A percentile compares a stretch with the other conserved stretches of the same genome.
Conservation (phyloP, 2,797 vertebrate species). For the Poeciliopsis gracilis region DNA sequence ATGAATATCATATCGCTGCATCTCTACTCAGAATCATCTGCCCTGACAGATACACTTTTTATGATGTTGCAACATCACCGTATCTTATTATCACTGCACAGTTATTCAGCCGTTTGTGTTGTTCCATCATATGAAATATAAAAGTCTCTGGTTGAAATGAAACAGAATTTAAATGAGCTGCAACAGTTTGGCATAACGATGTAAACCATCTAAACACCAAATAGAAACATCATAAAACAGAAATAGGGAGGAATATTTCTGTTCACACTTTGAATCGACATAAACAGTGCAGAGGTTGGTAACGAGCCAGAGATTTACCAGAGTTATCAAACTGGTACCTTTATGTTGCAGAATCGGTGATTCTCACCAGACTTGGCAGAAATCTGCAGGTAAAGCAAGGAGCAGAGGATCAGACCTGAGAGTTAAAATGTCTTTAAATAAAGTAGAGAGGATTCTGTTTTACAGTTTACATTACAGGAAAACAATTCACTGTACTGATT, state of each 20-base stretch:
- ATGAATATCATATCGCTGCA: too few relatives aligned
- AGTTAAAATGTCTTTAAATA: not conserved
- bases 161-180: not conserved
- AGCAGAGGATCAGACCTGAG: not conserved
- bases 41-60: not conserved
- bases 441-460: not conserved
- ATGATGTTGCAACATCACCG: too few relatives aligned
- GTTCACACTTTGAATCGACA: not conserved
- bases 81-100: not conserved
- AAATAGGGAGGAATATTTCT: not conserved
- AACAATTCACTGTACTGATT: not conserved
- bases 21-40: too few relatives aligned
- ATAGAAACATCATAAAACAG: not conserved
- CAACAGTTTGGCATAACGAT: not conserved
- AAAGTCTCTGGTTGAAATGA: not conserved
- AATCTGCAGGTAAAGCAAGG: conserved; percentile 65
- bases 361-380: conserved; percentile 69
- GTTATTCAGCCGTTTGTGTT: not conserved
- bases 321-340: conserved; percentile 71
- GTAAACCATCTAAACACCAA: not conserved
- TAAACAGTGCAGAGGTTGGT: not conserved
- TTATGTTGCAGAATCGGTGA: conserved; percentile 82
- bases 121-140: not conserved
- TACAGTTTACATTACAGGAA: not conserved
- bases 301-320: not conserved